A percentile compares a stretch with the other conserved stretches of the same genome.
These are phyloP conservation scores for Platichthys flesus DNA, from an alignment of 2,113 vertebrate genomes.

Conservation along the genomic window DNA sequence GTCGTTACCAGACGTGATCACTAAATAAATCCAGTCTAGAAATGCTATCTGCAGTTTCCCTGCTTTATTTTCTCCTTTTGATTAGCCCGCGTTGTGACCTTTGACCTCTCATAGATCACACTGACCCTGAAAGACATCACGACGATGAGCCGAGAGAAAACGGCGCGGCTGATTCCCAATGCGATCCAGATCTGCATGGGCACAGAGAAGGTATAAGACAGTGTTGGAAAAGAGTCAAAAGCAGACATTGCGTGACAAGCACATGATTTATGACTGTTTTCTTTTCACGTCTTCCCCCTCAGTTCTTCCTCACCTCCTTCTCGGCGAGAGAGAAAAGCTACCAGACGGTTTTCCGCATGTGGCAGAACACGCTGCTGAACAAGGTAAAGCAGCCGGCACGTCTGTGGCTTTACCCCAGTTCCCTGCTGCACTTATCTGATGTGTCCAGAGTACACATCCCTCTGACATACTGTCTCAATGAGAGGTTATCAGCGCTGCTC, in stretches of 20 bases:
- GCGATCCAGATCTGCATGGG: constrained; percentile 91
- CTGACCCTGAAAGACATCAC: constrained; percentile 88
- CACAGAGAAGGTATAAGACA: constrained; percentile 86
- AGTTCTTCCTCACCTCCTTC: constrained; percentile 95
- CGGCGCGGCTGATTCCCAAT: constrained; percentile 91
- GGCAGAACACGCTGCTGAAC: constrained; percentile 91
- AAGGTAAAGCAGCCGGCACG: constrained; percentile 82
- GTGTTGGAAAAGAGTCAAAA: background rate
- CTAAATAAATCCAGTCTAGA: background rate
- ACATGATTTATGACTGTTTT: background rate
- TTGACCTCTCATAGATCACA: constrained; percentile 81
- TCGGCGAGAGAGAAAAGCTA: constrained; percentile 93
- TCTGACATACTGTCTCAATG: background rate
- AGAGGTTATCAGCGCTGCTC: constrained; percentile 36
- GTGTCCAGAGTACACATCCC: constrained; percentile 56
- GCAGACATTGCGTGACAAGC: background rate
- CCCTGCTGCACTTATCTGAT: constrained; percentile 48
- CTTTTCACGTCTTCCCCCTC: background rate
- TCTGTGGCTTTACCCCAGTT: constrained; percentile 34
- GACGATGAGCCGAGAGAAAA: constrained; percentile 92
- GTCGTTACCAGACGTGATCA: background rate
- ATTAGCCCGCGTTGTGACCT: constrained; percentile 2
- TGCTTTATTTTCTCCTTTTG: background rate
- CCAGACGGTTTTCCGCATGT: constrained; percentile 89
- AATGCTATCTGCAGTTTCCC: no score